Evolutionary conservation across 2,888 invertebrate species (phyloP), one percentile per base, ranked within the genome.

Genomic region (Drosophila kambysellisi): DNA sequence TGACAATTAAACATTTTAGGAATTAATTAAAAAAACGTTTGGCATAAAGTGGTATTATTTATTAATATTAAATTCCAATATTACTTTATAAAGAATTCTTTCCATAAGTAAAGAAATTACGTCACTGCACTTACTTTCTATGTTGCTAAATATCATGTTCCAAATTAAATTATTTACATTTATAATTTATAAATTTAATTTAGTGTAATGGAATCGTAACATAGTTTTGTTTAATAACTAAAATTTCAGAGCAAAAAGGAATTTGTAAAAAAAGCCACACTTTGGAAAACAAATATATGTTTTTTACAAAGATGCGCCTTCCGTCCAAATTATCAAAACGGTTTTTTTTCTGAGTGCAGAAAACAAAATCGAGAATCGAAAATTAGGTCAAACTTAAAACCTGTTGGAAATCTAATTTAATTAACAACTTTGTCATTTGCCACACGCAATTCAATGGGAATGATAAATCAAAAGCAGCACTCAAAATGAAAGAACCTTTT

Each of bases 321-420:
- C 3, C 3, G 1, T 53, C 35, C 8, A 25, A 25, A 25, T 25
- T 25, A 25, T 9, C 1, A 25, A 8, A 5, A 17, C 5, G 9
- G 0, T 29, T 39, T 5, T 54, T 39, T 56, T 46, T 46, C 7
- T 30, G 6, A 56, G 56, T 56, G 56, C 39, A 39, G n/a, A 17
- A 9, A 12, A 57, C 33, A 11, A 20, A 54, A 20, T 29, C 20
- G 9, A 58, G 6, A 20, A 57, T 50, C 11, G 0, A 51, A 41
- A 76, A 88, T 72, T 52, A 73, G 83, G 76, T 77, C 79, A 68
- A 29, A 29, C 52, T 33, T 20, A 8, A 15, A 72, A 57, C 62
- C 65, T 54, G 68, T 70, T 70, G 54, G 43, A 33, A 60, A 35
- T 76, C 77, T 81, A 89, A 84, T 90, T 90, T 37, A 88, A 88